phyloP scores from a whole-genome alignment of 2,888 invertebrate species.

The Allolobophora icterica region DNA sequence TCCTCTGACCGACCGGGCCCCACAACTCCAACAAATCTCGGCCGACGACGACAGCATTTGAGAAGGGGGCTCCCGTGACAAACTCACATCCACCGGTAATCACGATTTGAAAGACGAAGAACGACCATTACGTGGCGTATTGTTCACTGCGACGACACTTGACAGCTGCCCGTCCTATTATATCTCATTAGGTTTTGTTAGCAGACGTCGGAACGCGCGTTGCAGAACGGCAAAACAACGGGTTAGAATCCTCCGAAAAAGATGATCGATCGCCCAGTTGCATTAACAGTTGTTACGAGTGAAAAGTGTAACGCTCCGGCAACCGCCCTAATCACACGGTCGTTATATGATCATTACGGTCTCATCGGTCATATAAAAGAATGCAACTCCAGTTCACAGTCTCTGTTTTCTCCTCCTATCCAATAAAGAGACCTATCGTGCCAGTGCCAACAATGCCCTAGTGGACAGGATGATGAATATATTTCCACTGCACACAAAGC shows the following conservation, averaged over 20 bases:
- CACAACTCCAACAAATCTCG: background rate
- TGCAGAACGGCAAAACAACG: background rate
- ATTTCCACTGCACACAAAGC: background rate
- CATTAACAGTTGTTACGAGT: background rate
- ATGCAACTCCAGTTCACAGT: background rate
- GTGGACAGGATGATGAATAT: background rate
- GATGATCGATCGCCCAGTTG: background rate
- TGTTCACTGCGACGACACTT: background rate
- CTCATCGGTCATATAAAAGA: background rate
- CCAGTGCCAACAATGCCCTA: background rate
- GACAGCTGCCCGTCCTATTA: background rate
- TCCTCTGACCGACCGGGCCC: too few relatives aligned
- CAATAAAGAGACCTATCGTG: background rate
- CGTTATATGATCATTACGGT: background rate
- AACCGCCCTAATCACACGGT: constrained; percentile 1
- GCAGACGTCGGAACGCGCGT: background rate
- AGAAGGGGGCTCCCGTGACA: background rate
- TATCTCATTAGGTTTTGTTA: background rate
- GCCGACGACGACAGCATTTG: background rate
- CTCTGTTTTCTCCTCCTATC: too few relatives aligned
- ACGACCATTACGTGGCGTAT: background rate
- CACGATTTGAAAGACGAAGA: background rate
- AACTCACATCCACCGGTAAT: background rate
- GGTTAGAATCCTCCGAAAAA: background rate
- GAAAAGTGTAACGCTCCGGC: background rate